Evolutionary conservation across 2,113 vertebrate species (phyloP), one percentile per base, ranked within the genome.

Genomic region (Solea solea): DNA sequence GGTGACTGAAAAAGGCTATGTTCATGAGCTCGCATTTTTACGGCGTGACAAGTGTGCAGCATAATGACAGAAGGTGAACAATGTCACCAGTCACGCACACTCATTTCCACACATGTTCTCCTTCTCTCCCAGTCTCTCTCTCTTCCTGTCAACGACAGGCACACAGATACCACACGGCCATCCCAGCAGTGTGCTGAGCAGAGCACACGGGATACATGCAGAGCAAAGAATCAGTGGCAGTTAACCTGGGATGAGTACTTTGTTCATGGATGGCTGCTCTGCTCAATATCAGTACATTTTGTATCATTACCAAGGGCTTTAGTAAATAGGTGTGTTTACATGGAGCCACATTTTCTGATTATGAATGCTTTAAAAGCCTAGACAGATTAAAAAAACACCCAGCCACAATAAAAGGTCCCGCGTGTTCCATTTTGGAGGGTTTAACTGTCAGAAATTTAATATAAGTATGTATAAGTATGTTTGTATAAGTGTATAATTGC

Each of bases 241-340:
- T 91, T 93, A 89, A 91, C 88, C 87, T 85, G 65, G 75, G 85
- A 90, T 88, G 84, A 88, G 84, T 76, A 67, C 76, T 80, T 69
- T 83, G 59, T 88, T 86, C 73, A 78, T 14, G 79, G 77, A 44
- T 74, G 69, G 45, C 70, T 80, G 81, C 64, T 49, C 72, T 67
- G 57, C 80, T 63, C 34, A 34, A 6, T 34, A 34, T 34, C 59
- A 77, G 86, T 72, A 58, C 78, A 72, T 77, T 71, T 75, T 74
- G 60, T 61, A 39, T 56, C 65, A 78, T 85, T 81, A 83, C 57
- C 55, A 51, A 53, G 3, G 58, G 60, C 66, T 81, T 80, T 39
- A 72, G 61, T 81, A 89, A 90, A 91, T 2, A 58, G 39, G n/a
- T 42, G 9, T 10, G 34, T 16, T 57, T 15, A 42, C 8, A 58